Conservation (phyloP, 2,797 vertebrate genomes). For the Danio tinwini region DNA sequence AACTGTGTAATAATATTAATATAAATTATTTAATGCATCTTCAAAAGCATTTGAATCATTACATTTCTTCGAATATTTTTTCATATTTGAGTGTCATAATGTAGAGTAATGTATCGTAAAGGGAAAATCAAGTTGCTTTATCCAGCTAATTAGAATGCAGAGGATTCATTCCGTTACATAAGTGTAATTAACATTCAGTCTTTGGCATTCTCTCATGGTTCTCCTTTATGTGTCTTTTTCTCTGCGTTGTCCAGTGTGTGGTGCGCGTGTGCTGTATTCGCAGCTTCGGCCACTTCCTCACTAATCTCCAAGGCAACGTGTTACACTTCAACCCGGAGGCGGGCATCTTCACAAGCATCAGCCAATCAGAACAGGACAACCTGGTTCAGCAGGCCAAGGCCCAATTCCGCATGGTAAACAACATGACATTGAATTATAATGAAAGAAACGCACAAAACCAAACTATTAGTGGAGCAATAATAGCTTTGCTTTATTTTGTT, state of each 20-base stretch:
- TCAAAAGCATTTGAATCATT: background rate
- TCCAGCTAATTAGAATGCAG: background rate
- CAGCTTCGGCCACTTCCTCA: slow-evolving; percentile 96
- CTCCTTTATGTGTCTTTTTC: slow-evolving; percentile 9
- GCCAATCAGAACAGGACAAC: slow-evolving; percentile 89
- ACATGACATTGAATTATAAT: slow-evolving; percentile 5
- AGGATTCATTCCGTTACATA: background rate
- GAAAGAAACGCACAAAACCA: background rate
- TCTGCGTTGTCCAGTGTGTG: slow-evolving; percentile 78
- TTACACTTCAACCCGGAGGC: slow-evolving; percentile 95
- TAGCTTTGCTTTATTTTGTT: background rate
- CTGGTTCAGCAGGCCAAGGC: slow-evolving; percentile 93
- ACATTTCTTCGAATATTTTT: background rate
- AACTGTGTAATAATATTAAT: too few species aligned
- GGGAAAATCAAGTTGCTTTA: background rate
- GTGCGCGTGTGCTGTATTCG: slow-evolving; percentile 92
- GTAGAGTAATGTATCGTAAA: background rate
- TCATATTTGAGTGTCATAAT: background rate
- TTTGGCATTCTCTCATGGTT: slow-evolving; percentile 18
- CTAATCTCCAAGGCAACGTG: slow-evolving; percentile 92
- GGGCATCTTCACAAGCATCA: slow-evolving; percentile 94
- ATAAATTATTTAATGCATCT: background rate
- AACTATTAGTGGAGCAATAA: background rate
- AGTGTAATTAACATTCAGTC: background rate
- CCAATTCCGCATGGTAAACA: slow-evolving; percentile 96